A percentile compares a stretch with the other conserved stretches of the same genome.
Conservation (phyloP, 1,140 invertebrate genomes). For the Drosophila mojavensis region DNA sequence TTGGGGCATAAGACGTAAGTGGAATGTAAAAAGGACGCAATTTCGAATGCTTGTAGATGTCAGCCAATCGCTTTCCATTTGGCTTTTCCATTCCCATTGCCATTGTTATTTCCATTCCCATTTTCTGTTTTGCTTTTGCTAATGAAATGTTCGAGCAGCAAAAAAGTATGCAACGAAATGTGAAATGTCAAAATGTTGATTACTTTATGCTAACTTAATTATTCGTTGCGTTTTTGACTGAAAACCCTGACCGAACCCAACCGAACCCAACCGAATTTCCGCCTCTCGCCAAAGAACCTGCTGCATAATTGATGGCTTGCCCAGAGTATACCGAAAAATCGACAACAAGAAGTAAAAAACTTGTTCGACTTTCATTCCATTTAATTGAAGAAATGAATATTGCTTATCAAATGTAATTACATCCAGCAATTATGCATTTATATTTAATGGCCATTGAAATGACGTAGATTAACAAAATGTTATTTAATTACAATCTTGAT, state of each 20-base stretch:
- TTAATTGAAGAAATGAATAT: too few relatives aligned
- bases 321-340: neutral
- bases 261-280: neutral
- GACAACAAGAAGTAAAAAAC: neutral
- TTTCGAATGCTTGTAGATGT: constrained; percentile 11
- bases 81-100: neutral
- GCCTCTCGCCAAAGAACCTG: neutral
- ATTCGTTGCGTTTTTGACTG: constrained; percentile 25
- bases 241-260: neutral
- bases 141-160: constrained; percentile 36
- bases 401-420: too few relatives aligned
- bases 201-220: constrained; percentile 30
- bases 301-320: constrained; percentile 1
- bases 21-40: neutral
- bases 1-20: constrained; percentile 92
- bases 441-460: too few relatives aligned
- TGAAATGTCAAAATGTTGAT: constrained; percentile 3
- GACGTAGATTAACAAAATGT: too few relatives aligned
- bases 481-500: neutral
- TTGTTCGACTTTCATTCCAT: neutral
- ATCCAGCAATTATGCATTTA: too few relatives aligned
- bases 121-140: neutral
- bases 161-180: constrained; percentile 57
- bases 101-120: neutral
- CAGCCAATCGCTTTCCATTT: constrained; percentile 3